Evolutionary conservation across 2,888 invertebrate genomes (phyloP), one percentile per base, ranked within the genome.

Genomic region (Ernsta delagoae): DNA sequence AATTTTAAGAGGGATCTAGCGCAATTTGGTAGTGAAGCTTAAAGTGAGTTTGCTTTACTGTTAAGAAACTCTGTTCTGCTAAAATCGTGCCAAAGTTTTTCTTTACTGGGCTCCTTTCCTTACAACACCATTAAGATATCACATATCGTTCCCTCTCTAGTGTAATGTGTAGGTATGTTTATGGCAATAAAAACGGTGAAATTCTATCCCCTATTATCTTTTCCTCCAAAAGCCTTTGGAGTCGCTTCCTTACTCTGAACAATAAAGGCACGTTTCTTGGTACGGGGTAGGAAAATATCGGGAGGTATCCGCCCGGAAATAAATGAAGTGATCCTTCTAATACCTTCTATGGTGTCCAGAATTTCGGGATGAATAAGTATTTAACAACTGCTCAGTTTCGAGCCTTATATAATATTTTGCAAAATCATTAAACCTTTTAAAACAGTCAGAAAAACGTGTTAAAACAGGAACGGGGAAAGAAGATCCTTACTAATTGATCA

Each of bases 41-140:
- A 48, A 48, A 48, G 45, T 48, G 5, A 48, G 6, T 48, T 45
- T n/a, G 6, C 48, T 48, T 12, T 48, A 48, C 48, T 6, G 12
- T 48, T 6, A 6, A 48, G 48, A 2, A 48, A 12, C 4, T 48
- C 12, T 12, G 12, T 48, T 48, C 2, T 12, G 6, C 5, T 48
- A 48, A 48, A 48, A 48, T 48, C 48, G 12, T 48, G 48, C 5
- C 12, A 48, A 12, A 48, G 12, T 1, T 48, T 48, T 12, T 48
- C 48, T 48, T 12, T 6, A 12, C 6, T 12, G 48, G 6, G 48
- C 12, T 48, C 12, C 12, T 48, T 34, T 1, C 34, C 48, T 54
- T 16, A 54, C 61, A 45, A 34, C 31, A 43, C 57, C 34, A 65
- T 65, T 65, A 65, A 11, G 36, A 45, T 57, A 65, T 65, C 65